phyloP scores from a whole-genome alignment of 2,113 vertebrate genomes.

The Struthidea cinerea region DNA sequence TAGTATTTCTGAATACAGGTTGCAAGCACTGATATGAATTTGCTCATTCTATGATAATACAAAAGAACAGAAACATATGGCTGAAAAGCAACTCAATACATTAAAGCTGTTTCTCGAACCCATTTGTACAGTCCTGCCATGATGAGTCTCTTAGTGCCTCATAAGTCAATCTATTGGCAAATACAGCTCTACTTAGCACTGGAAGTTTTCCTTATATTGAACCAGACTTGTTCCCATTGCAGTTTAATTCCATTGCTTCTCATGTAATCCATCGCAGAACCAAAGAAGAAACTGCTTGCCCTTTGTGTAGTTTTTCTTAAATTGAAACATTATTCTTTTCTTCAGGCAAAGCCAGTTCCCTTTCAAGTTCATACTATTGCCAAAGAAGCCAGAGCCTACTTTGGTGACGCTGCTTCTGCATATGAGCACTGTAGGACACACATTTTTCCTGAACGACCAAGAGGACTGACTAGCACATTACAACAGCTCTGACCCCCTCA shows the following conservation, averaged over 20 bases:
- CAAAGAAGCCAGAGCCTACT: neutral
- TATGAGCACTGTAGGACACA: neutral
- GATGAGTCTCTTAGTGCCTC: neutral
- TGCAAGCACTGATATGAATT: neutral
- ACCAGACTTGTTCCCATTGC: neutral
- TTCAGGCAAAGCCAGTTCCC: neutral
- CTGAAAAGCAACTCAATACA: neutral
- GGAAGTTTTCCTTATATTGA: neutral
- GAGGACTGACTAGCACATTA: neutral
- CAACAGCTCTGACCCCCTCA: neutral
- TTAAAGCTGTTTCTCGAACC: neutral
- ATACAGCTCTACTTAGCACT: neutral
- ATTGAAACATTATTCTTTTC: neutral
- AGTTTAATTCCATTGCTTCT: neutral
- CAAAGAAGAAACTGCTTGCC: neutral
- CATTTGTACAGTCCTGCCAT: neutral
- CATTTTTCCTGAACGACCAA: neutral
- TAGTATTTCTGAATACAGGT: neutral
- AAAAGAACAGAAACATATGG: neutral
- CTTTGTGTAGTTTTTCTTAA: neutral
- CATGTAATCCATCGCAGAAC: neutral
- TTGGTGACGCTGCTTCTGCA: neutral
- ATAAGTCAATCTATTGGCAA: neutral
- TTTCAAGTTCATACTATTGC: neutral
- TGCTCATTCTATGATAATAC: neutral